These are phyloP conservation scores for Orgyia antiqua DNA, from an alignment of 2,888 invertebrate species.

Conservation along the genomic window DNA sequence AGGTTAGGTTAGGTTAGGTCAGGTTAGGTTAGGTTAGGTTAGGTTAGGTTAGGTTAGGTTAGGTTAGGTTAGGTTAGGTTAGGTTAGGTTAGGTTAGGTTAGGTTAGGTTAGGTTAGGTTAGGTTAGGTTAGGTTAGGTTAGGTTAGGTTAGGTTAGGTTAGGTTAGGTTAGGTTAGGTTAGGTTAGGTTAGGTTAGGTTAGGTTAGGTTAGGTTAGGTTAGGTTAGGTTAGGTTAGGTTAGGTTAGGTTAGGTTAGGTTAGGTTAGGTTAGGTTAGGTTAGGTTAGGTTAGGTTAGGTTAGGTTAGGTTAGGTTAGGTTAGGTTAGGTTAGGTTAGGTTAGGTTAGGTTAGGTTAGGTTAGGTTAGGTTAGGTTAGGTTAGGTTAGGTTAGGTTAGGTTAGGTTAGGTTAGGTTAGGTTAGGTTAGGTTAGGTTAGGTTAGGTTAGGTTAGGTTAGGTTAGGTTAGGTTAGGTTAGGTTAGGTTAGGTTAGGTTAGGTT, in stretches of 20 bases:
- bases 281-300: conserved; percentile 6
- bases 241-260: conserved; percentile 6
- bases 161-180: conserved; percentile 2
- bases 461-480: conserved; percentile 7
- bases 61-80: conserved; percentile 13
- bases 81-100: conserved; percentile 12
- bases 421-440: conserved; percentile 9
- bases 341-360: conserved; percentile 9
- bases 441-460: conserved; percentile 9
- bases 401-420: conserved; percentile 9
- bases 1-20: conserved; percentile 3
- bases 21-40: conserved; percentile 14
- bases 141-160: conserved; percentile 4
- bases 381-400: conserved; percentile 9
- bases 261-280: conserved; percentile 6
- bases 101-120: conserved; percentile 3
- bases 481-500: conserved; percentile 9
- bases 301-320: conserved; percentile 8
- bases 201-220: conserved; percentile 9
- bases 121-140: conserved; percentile 4
- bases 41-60: conserved; percentile 17
- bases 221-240: conserved; percentile 8
- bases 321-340: conserved; percentile 9
- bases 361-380: conserved; percentile 9
- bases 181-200: conserved; percentile 8